Conservation (phyloP, 2,888 invertebrate genomes). For the Dolichopus griseipennis region DNA sequence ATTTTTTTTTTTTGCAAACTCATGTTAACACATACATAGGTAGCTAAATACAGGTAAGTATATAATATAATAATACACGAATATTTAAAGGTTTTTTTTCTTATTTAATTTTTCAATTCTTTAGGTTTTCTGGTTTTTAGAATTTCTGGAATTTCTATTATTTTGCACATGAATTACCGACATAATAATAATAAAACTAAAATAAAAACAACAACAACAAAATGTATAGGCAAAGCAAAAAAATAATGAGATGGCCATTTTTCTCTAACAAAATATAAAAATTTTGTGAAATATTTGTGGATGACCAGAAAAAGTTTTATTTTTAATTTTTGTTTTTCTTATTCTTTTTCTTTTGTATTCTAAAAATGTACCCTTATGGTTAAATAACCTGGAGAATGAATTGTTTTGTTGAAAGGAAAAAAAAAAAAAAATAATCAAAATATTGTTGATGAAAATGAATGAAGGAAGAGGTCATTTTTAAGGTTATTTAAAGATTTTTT, state of each 20-base stretch:
- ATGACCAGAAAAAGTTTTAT: neutral
- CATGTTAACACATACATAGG: neutral
- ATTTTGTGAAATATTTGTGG: neutral
- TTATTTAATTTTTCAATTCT: neutral
- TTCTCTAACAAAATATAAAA: neutral
- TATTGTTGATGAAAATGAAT: too few relatives aligned
- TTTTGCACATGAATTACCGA: neutral
- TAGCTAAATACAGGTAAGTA: neutral
- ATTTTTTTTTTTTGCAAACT: too few relatives aligned
- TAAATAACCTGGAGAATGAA: neutral
- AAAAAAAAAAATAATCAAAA: too few relatives aligned
- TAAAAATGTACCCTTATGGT: neutral
- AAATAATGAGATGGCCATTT: neutral
- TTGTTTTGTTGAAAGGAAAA: neutral
- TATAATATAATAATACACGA: neutral
- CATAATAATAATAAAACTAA: neutral
- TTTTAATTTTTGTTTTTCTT: neutral
- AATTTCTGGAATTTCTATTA: conserved; percentile 2
- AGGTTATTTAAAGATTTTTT: too few relatives aligned
- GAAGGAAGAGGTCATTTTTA: too few relatives aligned
- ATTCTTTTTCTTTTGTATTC: neutral
- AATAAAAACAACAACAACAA: neutral
- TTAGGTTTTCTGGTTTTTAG: neutral
- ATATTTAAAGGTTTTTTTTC: neutral
- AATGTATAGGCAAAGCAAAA: neutral